Percentiles rank a stretch among this genome's conserved stretches.
These are phyloP conservation scores for Polypedilum vanderplanki DNA, from an alignment of 1,140 invertebrate genomes.

Conservation along the genomic window DNA sequence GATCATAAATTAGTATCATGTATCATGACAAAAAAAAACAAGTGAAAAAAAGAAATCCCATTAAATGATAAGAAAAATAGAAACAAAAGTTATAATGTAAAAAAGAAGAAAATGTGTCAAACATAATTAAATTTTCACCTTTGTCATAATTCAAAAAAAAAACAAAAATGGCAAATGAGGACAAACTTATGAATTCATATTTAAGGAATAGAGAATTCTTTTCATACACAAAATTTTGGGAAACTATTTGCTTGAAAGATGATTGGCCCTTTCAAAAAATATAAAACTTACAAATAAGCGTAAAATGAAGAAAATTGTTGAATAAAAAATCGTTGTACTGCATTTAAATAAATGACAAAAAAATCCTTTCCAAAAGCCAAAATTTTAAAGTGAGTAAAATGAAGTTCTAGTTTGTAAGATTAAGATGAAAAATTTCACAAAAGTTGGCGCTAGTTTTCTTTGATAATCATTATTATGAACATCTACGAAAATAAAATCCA, in stretches of 20 bases:
- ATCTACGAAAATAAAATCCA: no score
- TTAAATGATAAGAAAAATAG: neutral
- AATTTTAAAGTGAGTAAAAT: no score
- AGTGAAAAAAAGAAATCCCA: neutral
- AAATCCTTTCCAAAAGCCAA: neutral
- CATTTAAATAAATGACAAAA: neutral
- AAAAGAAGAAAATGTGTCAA: no score
- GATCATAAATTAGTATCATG: slow-evolving; percentile 12
- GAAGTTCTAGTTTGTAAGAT: neutral
- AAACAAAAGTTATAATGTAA: neutral
- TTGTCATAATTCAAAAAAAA: neutral
- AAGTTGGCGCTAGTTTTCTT: no score
- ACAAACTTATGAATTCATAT: neutral
- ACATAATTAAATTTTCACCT: no score
- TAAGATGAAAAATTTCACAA: no score
- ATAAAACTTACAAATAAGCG: neutral
- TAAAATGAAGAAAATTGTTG: neutral
- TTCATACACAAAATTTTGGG: neutral
- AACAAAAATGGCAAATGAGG: neutral
- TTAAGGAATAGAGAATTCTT: neutral
- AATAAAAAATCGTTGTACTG: neutral
- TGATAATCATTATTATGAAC: no score
- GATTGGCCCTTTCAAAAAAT: neutral
- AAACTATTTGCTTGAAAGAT: neutral
- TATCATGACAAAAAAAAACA: slow-evolving; percentile 11